Conservation (phyloP, 2,113 vertebrate genomes). For the Halcyon malimbica region DNA sequence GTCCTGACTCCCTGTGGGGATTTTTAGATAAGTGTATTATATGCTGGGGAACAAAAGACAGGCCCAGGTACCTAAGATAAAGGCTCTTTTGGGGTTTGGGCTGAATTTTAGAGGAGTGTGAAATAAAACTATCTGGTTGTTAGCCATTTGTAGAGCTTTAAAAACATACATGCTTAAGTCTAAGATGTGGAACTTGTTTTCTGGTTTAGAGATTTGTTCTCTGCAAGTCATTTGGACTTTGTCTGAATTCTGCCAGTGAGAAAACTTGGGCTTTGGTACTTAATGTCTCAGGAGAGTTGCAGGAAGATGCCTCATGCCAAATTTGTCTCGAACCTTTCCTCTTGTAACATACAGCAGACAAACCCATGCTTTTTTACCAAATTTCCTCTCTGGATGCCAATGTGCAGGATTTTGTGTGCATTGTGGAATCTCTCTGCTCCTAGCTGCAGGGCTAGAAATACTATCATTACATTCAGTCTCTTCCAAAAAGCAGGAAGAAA, state of each 20-base stretch:
- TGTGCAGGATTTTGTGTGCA: background rate
- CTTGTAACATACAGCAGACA: background rate
- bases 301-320: background rate
- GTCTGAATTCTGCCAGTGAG: background rate
- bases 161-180: background rate
- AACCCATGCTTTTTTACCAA: background rate
- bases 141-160: background rate
- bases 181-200: background rate
- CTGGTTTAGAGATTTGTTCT: background rate
- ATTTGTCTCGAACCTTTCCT: background rate
- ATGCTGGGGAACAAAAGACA: background rate
- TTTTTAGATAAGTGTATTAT: background rate
- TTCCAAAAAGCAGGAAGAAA: background rate
- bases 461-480: background rate
- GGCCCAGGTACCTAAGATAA: background rate
- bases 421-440: background rate
- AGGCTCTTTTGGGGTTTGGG: background rate
- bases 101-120: background rate
- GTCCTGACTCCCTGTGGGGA: background rate
- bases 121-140: background rate
- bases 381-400: background rate
- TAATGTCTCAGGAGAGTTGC: background rate
- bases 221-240: background rate
- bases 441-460: background rate
- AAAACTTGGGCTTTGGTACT: background rate